Conservation (phyloP, 2,113 vertebrate genomes). For the Ramphastos sulfuratus region DNA sequence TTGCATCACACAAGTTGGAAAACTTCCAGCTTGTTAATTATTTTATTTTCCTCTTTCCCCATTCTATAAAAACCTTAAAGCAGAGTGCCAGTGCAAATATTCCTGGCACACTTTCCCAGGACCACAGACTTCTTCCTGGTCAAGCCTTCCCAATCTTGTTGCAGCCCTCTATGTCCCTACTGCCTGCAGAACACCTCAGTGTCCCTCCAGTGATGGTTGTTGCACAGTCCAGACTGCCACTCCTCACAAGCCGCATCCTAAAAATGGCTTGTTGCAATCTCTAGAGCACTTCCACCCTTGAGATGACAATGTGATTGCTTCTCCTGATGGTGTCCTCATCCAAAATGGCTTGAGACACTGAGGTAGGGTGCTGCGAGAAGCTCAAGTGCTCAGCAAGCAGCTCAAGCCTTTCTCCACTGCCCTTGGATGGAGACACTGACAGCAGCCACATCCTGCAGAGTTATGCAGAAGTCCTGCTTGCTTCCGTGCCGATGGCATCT, state of each 20-base stretch:
- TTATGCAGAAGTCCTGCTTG: neutral
- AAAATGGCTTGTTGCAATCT: neutral
- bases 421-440: neutral
- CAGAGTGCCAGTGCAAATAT: neutral
- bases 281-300: neutral
- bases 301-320: neutral
- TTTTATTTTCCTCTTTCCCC: neutral
- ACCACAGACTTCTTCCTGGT: neutral
- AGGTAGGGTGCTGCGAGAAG: neutral
- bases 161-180: accelerated
- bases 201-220: neutral
- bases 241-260: neutral
- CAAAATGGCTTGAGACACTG: accelerated
- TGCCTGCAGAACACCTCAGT: accelerated
- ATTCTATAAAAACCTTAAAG: neutral
- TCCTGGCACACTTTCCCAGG: neutral
- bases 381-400: neutral
- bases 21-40: conserved; percentile 20
- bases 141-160: neutral
- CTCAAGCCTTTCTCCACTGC: neutral
- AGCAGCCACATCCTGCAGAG: neutral
- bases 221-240: neutral
- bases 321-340: neutral
- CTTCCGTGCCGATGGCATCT: neutral
- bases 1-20: conserved; percentile 32